Conservation (phyloP, 2,113 vertebrate genomes). For the rat (Rattus norvegicus) region GRCr8 NC_086023.1:117111001-117111500, state of each 20-base stretch:
- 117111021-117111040: background rate
- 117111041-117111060: background rate
- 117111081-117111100: background rate
- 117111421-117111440: background rate
- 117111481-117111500: background rate
- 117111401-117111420: background rate
- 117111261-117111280: background rate
- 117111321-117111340: background rate
- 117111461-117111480: background rate
- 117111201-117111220: background rate
- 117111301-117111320: background rate
- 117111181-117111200: background rate
- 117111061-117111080: background rate
- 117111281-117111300: background rate
- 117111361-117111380: background rate
- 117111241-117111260: background rate
- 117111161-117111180: background rate
- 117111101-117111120: background rate
- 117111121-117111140: background rate
- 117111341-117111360: background rate
- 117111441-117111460: background rate
- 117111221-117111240: background rate
- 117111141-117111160: background rate
- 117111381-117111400: background rate
- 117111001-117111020: background rate